A percentile compares a stretch with the other conserved stretches of the same genome.
Evolutionary conservation across 2,888 invertebrate genomes (phyloP).

Genomic region (Anoplius nigerrimus): DNA sequence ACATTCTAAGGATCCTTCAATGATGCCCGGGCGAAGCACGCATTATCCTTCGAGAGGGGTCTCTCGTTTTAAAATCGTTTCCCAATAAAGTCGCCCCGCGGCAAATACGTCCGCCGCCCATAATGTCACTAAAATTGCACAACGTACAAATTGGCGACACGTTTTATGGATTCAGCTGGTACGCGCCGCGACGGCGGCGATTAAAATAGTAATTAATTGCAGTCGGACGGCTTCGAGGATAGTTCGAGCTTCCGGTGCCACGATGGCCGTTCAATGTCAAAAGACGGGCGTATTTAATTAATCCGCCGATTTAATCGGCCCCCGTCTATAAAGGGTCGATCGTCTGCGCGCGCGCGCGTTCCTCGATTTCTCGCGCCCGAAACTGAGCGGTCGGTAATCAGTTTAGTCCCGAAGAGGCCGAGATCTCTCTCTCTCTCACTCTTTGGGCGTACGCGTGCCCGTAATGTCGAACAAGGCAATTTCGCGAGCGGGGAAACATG

Average conservation of each 20-base stretch:
- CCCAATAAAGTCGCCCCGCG: too few relatives aligned
- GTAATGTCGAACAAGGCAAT: neutral
- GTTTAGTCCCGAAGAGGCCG: neutral
- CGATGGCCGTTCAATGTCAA: too few relatives aligned
- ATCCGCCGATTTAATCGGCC: neutral
- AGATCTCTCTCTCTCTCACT: neutral
- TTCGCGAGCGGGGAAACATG: constrained; percentile 1
- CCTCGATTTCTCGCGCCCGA: neutral
- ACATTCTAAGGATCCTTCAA: too few relatives aligned
- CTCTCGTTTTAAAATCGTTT: too few relatives aligned
- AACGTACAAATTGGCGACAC: too few relatives aligned
- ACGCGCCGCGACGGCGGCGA: neutral
- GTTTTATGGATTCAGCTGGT: too few relatives aligned
- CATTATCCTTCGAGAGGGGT: too few relatives aligned
- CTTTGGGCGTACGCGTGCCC: neutral
- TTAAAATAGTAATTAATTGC: too few relatives aligned
- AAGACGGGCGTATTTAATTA: neutral
- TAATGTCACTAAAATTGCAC: too few relatives aligned
- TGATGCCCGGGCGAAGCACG: too few relatives aligned
- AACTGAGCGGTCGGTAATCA: neutral
- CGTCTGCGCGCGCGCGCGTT: neutral
- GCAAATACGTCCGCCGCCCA: neutral
- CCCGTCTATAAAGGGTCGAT: too few relatives aligned
- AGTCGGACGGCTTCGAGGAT: neutral
- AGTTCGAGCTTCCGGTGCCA: too few relatives aligned